A percentile compares a stretch with the other conserved stretches of the same genome.
Evolutionary conservation across 1,140 invertebrate genomes (phyloP).

Genomic region (Hydropsyche tenuis): DNA sequence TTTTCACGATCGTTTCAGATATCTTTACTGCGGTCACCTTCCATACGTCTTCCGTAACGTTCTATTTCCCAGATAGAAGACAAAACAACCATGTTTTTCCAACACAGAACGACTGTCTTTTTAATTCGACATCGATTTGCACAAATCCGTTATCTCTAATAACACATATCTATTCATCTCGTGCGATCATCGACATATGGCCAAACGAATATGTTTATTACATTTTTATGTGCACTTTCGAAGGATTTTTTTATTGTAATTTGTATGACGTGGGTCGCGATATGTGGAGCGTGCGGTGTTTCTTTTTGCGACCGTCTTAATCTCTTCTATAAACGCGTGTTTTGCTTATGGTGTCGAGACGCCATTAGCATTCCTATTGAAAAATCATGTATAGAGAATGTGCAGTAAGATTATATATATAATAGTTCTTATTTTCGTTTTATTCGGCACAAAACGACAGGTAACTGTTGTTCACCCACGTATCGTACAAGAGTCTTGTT

Average conservation of each 20-base stretch:
- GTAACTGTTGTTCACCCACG: slow-evolving; percentile 34
- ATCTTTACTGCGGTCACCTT: too few species aligned
- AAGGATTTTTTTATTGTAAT: background rate
- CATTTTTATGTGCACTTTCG: too few species aligned
- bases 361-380: background rate
- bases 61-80: background rate
- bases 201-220: too few species aligned
- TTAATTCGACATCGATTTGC: too few species aligned
- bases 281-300: background rate
- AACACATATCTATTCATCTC: background rate
- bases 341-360: slow-evolving; percentile 3
- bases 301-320: background rate
- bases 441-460: slow-evolving; percentile 10
- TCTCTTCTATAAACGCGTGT: background rate
- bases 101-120: too few species aligned
- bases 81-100: too few species aligned
- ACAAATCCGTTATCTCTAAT: background rate
- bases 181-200: background rate
- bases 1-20: too few species aligned
- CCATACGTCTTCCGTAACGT: background rate
- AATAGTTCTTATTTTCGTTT: background rate
- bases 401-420: too few species aligned
- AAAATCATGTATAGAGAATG: background rate
- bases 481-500: background rate
- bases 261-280: background rate